Evolutionary conservation across 2,797 vertebrate genomes (phyloP).

Genomic region (Myotis myotis): DNA sequence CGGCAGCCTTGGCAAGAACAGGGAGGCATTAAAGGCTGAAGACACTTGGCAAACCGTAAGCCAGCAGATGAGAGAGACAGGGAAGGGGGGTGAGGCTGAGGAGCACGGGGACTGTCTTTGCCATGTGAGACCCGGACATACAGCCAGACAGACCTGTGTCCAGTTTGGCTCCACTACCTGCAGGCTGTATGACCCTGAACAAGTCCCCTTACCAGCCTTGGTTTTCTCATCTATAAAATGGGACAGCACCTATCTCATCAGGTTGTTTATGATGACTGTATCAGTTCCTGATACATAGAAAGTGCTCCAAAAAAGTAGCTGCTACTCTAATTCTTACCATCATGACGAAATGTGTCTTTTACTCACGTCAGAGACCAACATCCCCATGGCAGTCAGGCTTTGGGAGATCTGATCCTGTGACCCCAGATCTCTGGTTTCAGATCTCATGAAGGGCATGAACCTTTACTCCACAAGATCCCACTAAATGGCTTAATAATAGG

Average conservation of each 20-base stretch:
- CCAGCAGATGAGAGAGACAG: neutral
- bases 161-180: neutral
- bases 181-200: neutral
- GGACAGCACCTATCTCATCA: neutral
- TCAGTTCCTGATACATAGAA: neutral
- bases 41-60: neutral
- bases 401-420: neutral
- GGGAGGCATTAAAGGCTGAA: neutral
- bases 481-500: conserved; percentile 13
- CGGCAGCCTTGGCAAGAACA: neutral
- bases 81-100: neutral
- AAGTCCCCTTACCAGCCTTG: neutral
- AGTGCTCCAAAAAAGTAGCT: neutral
- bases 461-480: neutral
- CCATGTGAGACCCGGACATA: neutral
- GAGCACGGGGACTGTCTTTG: neutral
- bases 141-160: neutral
- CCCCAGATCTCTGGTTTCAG: neutral
- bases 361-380: neutral
- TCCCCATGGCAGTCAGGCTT: neutral
- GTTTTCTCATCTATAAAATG: conserved; percentile 2
- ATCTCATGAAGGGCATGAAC: neutral
- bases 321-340: neutral
- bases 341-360: neutral
- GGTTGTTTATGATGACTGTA: neutral